Conservation (phyloP, 2,888 invertebrate genomes). For the Therioaphis trifolii region DNA sequence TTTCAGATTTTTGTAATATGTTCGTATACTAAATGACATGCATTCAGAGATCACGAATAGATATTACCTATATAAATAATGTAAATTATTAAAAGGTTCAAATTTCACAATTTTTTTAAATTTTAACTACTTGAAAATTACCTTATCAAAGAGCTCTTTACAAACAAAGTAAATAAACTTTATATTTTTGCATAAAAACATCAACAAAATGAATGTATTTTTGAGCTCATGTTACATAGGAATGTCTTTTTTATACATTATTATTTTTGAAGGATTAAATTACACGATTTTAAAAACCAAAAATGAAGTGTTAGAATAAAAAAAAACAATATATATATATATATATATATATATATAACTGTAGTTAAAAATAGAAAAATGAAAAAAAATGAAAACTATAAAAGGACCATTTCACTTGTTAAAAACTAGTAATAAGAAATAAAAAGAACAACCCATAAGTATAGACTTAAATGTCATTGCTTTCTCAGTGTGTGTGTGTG, state of each 20-base stretch:
- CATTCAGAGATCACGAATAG: neutral
- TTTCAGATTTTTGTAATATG: too few relatives aligned
- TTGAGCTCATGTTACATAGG: neutral
- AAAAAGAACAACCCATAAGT: too few relatives aligned
- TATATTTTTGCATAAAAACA: conserved; percentile 4
- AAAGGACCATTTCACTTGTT: too few relatives aligned
- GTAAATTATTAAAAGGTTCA: neutral
- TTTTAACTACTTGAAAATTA: conserved; percentile 2
- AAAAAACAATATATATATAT: too few relatives aligned
- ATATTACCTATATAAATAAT: conserved; percentile 14
- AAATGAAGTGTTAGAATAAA: too few relatives aligned
- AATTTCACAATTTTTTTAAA: neutral
- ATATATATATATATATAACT: too few relatives aligned
- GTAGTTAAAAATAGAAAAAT: too few relatives aligned
- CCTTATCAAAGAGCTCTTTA: neutral
- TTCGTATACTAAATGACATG: too few relatives aligned
- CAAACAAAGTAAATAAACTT: conserved; percentile 16
- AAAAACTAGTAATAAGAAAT: too few relatives aligned
- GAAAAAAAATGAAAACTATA: too few relatives aligned
- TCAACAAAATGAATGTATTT: neutral
- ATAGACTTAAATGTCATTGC: too few relatives aligned
- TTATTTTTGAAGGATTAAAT: neutral
- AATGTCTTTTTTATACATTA: neutral
- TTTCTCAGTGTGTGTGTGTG: too few relatives aligned
- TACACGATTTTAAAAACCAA: neutral